These are phyloP conservation scores for Spea multiplicata DNA, from an alignment of 2,113 vertebrate species.

Conservation along the genomic window DNA sequence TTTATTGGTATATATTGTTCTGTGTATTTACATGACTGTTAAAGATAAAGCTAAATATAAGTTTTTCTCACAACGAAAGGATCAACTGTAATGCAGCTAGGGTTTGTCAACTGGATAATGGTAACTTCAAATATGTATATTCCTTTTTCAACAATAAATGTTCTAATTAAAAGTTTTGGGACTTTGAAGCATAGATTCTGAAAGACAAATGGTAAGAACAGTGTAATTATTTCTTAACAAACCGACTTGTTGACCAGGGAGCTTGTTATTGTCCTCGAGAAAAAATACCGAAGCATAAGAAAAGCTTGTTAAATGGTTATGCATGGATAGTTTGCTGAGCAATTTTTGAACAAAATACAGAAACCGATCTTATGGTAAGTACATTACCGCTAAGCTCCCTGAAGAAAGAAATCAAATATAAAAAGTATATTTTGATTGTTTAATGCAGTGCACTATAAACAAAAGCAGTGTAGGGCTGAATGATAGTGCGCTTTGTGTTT, in stretches of 20 bases:
- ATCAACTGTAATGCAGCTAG: background rate
- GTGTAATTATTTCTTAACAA: constrained; percentile 31
- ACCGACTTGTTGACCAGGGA: constrained; percentile 22
- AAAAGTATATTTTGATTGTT: too few species aligned
- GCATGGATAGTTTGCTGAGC: constrained; percentile 12
- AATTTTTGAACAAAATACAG: constrained; percentile 11
- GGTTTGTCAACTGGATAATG: constrained; percentile 8
- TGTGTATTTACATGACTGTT: too few species aligned
- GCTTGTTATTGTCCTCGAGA: constrained; percentile 28
- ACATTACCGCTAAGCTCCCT: background rate
- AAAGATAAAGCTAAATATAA: background rate
- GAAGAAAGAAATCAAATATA: too few species aligned
- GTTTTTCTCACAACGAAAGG: background rate
- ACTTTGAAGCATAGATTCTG: constrained; percentile 6
- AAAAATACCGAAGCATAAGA: constrained; percentile 13
- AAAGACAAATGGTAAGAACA: constrained; percentile 10
- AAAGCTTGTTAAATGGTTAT: constrained; percentile 44
- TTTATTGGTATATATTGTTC: too few species aligned
- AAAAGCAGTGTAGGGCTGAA: too few species aligned
- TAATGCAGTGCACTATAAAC: too few species aligned
- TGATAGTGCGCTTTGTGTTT: too few species aligned
- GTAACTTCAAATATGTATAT: constrained; percentile 6
- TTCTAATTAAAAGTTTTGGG: constrained; percentile 16
- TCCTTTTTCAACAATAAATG: constrained; percentile 12
- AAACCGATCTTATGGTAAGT: constrained; percentile 6